Evolutionary conservation across 2,797 vertebrate genomes (phyloP).

Genomic region (Balearica regulorum): DNA sequence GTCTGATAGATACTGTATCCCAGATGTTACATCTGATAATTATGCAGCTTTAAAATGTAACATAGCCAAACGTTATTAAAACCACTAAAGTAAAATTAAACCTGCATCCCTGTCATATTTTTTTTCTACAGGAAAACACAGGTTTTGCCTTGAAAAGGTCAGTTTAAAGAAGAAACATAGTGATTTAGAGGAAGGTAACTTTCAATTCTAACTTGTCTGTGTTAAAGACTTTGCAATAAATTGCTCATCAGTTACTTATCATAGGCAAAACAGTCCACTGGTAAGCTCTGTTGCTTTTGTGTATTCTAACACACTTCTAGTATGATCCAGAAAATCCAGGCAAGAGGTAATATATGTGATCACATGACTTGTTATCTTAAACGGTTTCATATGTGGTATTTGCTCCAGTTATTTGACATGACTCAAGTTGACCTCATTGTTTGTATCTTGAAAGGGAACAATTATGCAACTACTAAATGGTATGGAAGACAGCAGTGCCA

Average conservation of each 20-base stretch:
- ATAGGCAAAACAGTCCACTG: not conserved
- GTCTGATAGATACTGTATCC: constrained; percentile 22
- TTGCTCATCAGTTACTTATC: not conserved
- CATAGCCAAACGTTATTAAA: constrained; percentile 11
- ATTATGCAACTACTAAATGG: constrained; percentile 52
- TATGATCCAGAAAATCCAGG: constrained; percentile 48
- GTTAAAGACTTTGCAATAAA: constrained; percentile 27
- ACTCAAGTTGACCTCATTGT: constrained; percentile 62
- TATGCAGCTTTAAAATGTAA: constrained; percentile 53
- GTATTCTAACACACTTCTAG: constrained; percentile 4
- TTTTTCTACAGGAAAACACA: constrained; percentile 40
- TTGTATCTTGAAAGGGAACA: constrained; percentile 52
- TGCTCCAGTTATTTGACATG: constrained; percentile 49
- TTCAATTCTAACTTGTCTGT: constrained; percentile 25
- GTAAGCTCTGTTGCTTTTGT: constrained; percentile 23
- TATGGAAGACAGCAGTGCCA: constrained; percentile 22
- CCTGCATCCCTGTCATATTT: constrained; percentile 4
- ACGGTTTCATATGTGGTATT: constrained; percentile 63
- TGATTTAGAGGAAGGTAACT: constrained; percentile 43
- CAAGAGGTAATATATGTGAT: constrained; percentile 38
- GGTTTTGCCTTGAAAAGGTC: constrained; percentile 42
- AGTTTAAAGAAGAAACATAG: constrained; percentile 39
- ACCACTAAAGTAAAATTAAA: constrained; percentile 42
- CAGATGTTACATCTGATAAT: constrained; percentile 64
- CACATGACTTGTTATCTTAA: constrained; percentile 65